Base-by-base conservation (phyloP, 2,113 vertebrate species). In the Psittacara wagleri region DNA sequence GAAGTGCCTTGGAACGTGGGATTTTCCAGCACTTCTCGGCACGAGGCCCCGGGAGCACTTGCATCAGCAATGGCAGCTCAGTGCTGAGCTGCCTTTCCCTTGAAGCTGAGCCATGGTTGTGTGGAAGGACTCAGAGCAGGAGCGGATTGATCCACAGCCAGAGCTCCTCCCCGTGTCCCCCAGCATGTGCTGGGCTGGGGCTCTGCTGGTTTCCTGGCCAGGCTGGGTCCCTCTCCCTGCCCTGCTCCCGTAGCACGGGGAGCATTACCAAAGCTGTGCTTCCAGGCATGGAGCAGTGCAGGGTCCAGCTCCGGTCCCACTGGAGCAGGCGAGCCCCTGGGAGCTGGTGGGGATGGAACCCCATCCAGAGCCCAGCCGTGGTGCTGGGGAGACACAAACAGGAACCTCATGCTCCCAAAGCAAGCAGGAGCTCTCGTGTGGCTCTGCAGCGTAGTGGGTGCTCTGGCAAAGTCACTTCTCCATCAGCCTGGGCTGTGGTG, bases 1-100 rank as follows among this genome's bases (percentile, higher is more conserved):
- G 69, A 77, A 83, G 17, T 28, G 52, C 90, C 61, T 48, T 3
- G 1, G 44, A 37, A 20, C 0, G 6, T 3, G 76, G 85, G 75
- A 12, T 94, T 93, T 94, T 83, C 92, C 88, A 74, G 55, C 79
- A 6, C 27, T 75, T 82, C 78, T 61, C 5, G 0, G 82, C 51
- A n/a, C 0, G 8, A 22, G 66, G 28, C 62, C 25, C 48, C 0
- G 0, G 1, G 63, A 72, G 57, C 57, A 6, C 39, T 11, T 22
- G 37, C 19, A 35, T 27, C 31, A 52, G 75, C 82, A 19, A 8
- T 1, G 49, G 25, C 76, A 85, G 57, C 66, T 74, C 66, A 14
- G 72, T 0, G 4, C 4, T 0, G 9, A 69, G 74, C 89, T 62
- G 59, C 6, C 1, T 20, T 39, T 31, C 27, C 2, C n/a, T 51